phyloP scores from a whole-genome alignment of 2,797 vertebrate species.

The Scarus forsteni region DNA sequence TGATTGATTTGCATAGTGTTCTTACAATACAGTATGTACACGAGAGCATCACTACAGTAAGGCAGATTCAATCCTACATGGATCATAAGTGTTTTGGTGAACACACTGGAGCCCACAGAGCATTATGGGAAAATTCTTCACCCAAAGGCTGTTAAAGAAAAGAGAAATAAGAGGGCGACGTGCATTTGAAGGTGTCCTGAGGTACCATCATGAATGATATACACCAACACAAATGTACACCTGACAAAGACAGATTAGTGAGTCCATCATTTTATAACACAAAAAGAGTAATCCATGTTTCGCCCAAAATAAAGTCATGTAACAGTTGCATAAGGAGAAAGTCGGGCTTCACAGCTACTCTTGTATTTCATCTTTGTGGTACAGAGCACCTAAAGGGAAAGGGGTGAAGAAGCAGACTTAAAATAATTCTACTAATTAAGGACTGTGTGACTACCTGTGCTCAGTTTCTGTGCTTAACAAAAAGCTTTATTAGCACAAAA shows the following conservation, averaged over 20 bases:
- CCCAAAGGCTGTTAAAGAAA: conserved; percentile 23
- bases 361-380: background rate
- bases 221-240: conserved; percentile 18
- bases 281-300: conserved; percentile 12
- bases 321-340: conserved; percentile 31
- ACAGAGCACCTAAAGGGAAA: no score
- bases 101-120: conserved; percentile 21
- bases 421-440: no score
- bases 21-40: conserved; percentile 61
- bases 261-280: conserved; percentile 3
- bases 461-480: no score
- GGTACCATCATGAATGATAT: conserved; percentile 50
- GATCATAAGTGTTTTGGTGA: conserved; percentile 24
- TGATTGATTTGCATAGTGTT: conserved; percentile 77
- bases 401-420: no score
- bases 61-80: conserved; percentile 55
- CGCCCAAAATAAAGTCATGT: conserved; percentile 1
- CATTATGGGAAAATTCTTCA: conserved; percentile 30
- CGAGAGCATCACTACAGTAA: conserved; percentile 63
- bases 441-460: no score
- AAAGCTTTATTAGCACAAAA: no score
- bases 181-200: conserved; percentile 57
- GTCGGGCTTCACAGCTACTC: background rate
- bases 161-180: background rate
- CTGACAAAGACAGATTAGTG: background rate